Base-by-base conservation (phyloP, 2,797 vertebrate species). In the Rhinophrynus dorsalis region DNA sequence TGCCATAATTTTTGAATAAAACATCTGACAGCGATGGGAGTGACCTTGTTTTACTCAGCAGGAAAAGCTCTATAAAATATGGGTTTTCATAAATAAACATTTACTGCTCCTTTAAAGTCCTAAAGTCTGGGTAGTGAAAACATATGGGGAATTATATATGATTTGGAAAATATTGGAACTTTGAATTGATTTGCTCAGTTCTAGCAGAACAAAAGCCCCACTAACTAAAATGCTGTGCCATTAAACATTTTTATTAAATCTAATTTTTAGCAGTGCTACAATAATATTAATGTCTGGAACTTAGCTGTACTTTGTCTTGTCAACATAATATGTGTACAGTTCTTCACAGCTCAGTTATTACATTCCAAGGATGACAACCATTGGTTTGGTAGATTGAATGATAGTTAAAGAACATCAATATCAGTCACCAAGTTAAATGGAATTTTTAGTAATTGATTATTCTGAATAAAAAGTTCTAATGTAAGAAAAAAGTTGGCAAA, bases 321-420 rank as follows among this genome's bases (percentile, higher is more conserved):
- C 35, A 45, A 6, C 3, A n/a, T 45, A 15, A 51, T 40, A 50
- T 69, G 47, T 42, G 35, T 54, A 52, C 13, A 40, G 48, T 33
- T 54, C 27, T 54, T 45, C 37, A 35, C 21, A 54, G 38, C 20
- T 61, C 37, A 69, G 40, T 69, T 45, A 27, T 18, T 62, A 5
- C 20, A 33, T 42, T 33, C 6, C 6, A 24, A 24, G 6, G 27
- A 30, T 32, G 47, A 52, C 45, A 68, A 23, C 5, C 56, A 21
- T 44, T 21, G 29, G 27, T 52, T 68, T 51, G 21, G 24, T 23
- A 42, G 18, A 50, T 29, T 68, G 24, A 68, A 32, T 32, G 32
- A 37, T 56, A 23, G 10, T 61, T 32, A 45, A 47, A 61, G 35
- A 61, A 27, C 38, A 42, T 60, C 40, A 60, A 45, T 55, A 55